Evolutionary conservation across 2,113 vertebrate species (phyloP).

Genomic region (Lampris megalopsis): DNA sequence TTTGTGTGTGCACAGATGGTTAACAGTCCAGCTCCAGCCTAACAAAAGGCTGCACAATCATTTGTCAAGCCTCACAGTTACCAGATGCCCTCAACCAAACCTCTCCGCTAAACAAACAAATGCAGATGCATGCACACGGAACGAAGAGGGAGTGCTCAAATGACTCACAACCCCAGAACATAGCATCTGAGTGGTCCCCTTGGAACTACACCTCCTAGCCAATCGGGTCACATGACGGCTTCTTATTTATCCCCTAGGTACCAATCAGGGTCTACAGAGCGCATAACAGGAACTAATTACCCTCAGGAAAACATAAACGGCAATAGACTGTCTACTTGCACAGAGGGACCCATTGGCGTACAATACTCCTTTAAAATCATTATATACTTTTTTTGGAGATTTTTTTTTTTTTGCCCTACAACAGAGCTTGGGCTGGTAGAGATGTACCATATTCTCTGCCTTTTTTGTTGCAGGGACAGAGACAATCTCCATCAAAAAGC

Average conservation of each 20-base stretch:
- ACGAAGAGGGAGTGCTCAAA: not conserved
- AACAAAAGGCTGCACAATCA: conserved; percentile 58
- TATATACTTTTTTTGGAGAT: not conserved
- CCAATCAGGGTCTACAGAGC: conserved; percentile 20
- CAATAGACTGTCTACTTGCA: conserved; percentile 5
- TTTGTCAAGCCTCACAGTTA: conserved; percentile 54
- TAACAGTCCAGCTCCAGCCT: conserved; percentile 34
- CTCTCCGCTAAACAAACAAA: conserved; percentile 8
- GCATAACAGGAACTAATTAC: conserved; percentile 14
- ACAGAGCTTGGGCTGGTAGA: not conserved
- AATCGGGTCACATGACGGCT: conserved; percentile 20
- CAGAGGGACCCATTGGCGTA: conserved; percentile 23
- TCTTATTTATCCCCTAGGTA: conserved; percentile 8
- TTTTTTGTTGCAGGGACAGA: conserved; percentile 25
- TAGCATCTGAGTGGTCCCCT: not conserved
- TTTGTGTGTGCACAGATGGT: conserved; percentile 54
- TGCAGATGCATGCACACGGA: not conserved
- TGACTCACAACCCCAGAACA: not conserved
- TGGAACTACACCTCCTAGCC: conserved; percentile 10
- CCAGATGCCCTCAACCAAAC: conserved; percentile 49
- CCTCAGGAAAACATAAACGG: conserved; percentile 25
- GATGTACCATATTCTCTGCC: conserved; percentile 11
- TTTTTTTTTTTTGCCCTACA: not conserved
- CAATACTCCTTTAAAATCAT: conserved; percentile 22
- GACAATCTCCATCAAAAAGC: conserved; percentile 17